Evolutionary conservation across 1,140 invertebrate species (phyloP).

Genomic region (Venustaconcha ellipsiformis): DNA sequence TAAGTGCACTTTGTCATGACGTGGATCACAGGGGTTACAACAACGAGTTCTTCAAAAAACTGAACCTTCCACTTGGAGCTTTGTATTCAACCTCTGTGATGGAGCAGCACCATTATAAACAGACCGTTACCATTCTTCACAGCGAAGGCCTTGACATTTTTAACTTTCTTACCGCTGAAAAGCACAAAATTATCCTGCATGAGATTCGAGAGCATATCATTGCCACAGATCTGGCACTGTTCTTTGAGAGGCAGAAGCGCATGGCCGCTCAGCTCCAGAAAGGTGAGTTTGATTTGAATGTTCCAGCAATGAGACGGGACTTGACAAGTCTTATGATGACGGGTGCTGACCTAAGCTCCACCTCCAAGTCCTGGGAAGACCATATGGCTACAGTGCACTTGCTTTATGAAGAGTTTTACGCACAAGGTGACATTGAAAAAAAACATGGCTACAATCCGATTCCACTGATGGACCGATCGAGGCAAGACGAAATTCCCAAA

Average conservation of each 20-base stretch:
- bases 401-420: conserved; percentile 59
- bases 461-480: conserved; percentile 84
- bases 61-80: conserved; percentile 48
- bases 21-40: conserved; percentile 56
- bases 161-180: conserved; percentile 36
- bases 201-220: conserved; percentile 50
- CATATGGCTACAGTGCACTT: conserved; percentile 42
- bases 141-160: conserved; percentile 56
- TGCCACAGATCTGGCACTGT: conserved; percentile 57
- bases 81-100: conserved; percentile 59
- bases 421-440: conserved; percentile 77
- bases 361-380: conserved; percentile 52
- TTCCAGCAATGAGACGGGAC: conserved; percentile 1
- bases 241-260: conserved; percentile 50
- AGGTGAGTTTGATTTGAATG: conserved; percentile 27
- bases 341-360: conserved; percentile 51
- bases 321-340: conserved; percentile 48
- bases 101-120: conserved; percentile 62
- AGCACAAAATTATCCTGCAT: conserved; percentile 50
- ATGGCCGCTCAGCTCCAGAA: conserved; percentile 28
- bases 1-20: conserved; percentile 54
- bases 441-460: conserved; percentile 77
- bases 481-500: conserved; percentile 78
- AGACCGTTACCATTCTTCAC: conserved; percentile 55
- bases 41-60: conserved; percentile 53